These are phyloP conservation scores for Acanthaster planci DNA, from an alignment of 35 echinoderm and acorn worm species.

Conservation along the genomic window DNA sequence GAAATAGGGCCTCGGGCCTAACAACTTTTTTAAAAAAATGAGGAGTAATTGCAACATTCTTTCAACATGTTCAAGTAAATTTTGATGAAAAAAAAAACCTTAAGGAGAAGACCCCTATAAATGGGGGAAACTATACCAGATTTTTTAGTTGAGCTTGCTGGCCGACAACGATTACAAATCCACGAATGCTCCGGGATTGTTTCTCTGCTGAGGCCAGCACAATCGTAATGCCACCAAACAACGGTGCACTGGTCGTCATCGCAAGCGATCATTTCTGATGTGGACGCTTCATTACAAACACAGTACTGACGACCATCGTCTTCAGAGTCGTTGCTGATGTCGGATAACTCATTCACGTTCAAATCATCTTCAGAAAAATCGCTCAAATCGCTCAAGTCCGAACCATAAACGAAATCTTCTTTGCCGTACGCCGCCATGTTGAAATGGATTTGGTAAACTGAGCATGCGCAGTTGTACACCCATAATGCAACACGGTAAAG, in stretches of 20 bases:
- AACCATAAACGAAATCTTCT: conserved; percentile 8
- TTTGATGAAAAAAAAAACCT: no score
- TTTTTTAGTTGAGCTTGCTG: not conserved
- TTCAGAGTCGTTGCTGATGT: not conserved
- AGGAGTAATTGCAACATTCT: no score
- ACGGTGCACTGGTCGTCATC: not conserved
- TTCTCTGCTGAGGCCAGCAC: not conserved
- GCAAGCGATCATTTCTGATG: conserved; percentile 15
- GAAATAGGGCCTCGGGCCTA: no score
- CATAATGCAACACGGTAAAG: not conserved
- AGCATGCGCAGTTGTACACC: not conserved
- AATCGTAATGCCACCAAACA: not conserved
- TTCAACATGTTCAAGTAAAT: no score
- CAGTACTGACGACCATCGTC: not conserved
- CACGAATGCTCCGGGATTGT: not conserved
- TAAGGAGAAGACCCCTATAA: no score
- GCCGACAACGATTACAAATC: not conserved
- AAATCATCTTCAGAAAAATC: conserved; percentile 12
- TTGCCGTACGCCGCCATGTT: conserved; percentile 13
- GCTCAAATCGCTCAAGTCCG: not conserved
- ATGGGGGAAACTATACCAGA: no score
- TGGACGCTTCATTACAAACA: not conserved
- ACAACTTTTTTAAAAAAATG: no score
- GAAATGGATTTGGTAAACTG: not conserved
- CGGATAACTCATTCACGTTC: not conserved